Conservation (phyloP, 2,888 invertebrate genomes). For the Pegoplata infirma region DNA sequence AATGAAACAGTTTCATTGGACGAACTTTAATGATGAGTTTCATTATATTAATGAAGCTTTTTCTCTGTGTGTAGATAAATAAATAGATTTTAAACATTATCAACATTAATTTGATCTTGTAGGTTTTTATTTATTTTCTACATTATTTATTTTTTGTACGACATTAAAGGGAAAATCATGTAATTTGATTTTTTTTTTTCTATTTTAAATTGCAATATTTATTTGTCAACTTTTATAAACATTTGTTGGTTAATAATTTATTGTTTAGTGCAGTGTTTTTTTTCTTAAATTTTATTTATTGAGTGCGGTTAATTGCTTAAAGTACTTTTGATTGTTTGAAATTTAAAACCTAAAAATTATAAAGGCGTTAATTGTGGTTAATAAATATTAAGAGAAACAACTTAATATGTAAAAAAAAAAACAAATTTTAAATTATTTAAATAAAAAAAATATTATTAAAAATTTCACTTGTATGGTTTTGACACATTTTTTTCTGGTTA, state of each 20-base stretch:
- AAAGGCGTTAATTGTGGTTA: conserved; percentile 55
- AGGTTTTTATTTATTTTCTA: not conserved
- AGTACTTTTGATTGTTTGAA: conserved; percentile 27
- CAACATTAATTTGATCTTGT: not conserved
- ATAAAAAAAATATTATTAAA: conserved; percentile 8
- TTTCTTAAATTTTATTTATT: conserved; percentile 13
- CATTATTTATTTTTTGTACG: not conserved
- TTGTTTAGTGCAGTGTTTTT: conserved; percentile 37
- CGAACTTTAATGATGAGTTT: no score
- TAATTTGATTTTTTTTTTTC: conserved; percentile 45
- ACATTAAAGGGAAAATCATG: conserved; percentile 23
- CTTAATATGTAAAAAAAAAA: no score
- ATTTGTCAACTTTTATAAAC: conserved; percentile 14
- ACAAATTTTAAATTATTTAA: not conserved
- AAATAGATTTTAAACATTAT: no score
- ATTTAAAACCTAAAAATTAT: conserved; percentile 22
- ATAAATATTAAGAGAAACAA: conserved; percentile 35
- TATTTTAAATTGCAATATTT: conserved; percentile 14
- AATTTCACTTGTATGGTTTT: not conserved
- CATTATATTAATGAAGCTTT: no score
- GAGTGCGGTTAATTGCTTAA: conserved; percentile 43
- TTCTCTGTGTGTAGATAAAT: no score
- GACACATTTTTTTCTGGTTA: not conserved
- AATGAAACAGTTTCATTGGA: no score
- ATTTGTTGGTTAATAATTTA: conserved; percentile 38